These are phyloP conservation scores for Hemiscyllium ocellatum DNA, from an alignment of 2,113 vertebrate genomes.

Conservation along the genomic window DNA sequence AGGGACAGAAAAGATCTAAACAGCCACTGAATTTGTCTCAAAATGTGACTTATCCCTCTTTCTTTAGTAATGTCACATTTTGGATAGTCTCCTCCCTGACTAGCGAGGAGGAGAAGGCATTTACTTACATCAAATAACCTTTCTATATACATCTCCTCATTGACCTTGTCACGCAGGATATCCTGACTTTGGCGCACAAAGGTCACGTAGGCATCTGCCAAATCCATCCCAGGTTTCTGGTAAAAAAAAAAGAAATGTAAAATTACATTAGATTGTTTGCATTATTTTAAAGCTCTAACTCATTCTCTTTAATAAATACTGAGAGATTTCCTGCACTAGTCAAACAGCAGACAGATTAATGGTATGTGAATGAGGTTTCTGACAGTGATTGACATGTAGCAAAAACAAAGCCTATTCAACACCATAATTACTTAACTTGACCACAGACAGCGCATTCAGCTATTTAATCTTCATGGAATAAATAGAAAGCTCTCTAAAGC, in stretches of 20 bases:
- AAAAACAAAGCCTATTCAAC: conserved; percentile 1
- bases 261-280: conserved; percentile 19
- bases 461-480: conserved; percentile 1
- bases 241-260: conserved; percentile 48
- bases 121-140: conserved; percentile 99
- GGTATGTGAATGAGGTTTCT: not conserved
- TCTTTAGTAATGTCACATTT: conserved; percentile 99
- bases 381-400: not conserved
- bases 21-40: conserved; percentile 66
- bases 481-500: not conserved
- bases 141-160: conserved; percentile 99
- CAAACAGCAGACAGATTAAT: not conserved
- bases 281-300: not conserved
- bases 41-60: conserved; percentile 99
- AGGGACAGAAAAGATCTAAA: conserved; percentile 56
- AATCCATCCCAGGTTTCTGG: conserved; percentile 97
- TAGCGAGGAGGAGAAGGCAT: conserved; percentile 88
- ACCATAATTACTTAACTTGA: not conserved
- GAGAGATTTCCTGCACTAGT: not conserved
- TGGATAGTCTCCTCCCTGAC: conserved; percentile 83
- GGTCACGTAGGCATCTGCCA: conserved; percentile 94
- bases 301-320: not conserved
- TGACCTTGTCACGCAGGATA: conserved; percentile 97
- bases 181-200: conserved; percentile 98
- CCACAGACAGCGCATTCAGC: not conserved